These are phyloP conservation scores for Zygothrica quintamaculata DNA, from an alignment of 2,888 invertebrate genomes.

Conservation along the genomic window DNA sequence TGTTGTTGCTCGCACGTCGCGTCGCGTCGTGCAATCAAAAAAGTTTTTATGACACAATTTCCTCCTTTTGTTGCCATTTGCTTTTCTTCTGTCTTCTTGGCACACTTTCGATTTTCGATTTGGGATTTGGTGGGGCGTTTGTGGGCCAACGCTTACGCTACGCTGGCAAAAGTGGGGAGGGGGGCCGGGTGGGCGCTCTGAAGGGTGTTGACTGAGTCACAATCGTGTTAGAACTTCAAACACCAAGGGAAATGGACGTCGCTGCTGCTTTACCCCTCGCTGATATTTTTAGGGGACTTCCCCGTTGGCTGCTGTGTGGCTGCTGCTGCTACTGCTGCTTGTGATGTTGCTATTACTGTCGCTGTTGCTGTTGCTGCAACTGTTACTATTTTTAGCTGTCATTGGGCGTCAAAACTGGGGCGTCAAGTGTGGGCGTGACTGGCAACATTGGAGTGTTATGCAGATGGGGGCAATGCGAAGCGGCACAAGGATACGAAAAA, in stretches of 20 bases:
- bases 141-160: no score
- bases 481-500: constrained; percentile 66
- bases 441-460: neutral
- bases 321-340: constrained; percentile 26
- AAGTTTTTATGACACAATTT: constrained; percentile 79
- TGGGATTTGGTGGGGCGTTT: constrained; percentile 38
- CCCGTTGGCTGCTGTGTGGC: constrained; percentile 31
- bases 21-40: constrained; percentile 73
- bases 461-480: constrained; percentile 19
- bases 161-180: no score
- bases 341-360: neutral
- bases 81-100: constrained; percentile 56
- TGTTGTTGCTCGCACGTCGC: constrained; percentile 55
- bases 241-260: constrained; percentile 23
- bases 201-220: constrained; percentile 34
- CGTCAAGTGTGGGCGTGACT: constrained; percentile 54
- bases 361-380: constrained; percentile 4
- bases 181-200: constrained; percentile 10
- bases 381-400: constrained; percentile 65
- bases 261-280: neutral
- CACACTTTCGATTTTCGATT: constrained; percentile 79
- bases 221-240: constrained; percentile 41
- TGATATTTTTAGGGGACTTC: neutral
- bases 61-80: constrained; percentile 68
- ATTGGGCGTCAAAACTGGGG: constrained; percentile 53